Base-by-base conservation (phyloP, 2,888 invertebrate genomes). In the Scaptomyza caliginosa region DNA sequence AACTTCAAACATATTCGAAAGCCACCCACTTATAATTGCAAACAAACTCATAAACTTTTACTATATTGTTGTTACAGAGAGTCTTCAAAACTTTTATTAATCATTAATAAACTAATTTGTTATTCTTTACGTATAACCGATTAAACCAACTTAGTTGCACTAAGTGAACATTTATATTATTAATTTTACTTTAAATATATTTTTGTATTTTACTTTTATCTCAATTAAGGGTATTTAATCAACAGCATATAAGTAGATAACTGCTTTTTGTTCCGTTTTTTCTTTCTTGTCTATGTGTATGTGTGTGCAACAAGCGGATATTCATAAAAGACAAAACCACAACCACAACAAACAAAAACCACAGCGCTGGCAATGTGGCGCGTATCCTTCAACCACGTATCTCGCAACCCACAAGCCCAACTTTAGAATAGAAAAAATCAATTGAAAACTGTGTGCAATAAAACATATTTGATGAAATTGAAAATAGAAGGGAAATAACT, bases 261-360 rank as follows among this genome's bases (percentile, higher is more conserved):
- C 11, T 2, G 10, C 4, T n/a, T 0, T 21, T 39, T 13, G 30
- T 8, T 36, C 7, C 1, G n/a, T 4, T 2, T 30, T 32, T 32
- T 13, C 4, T 24, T 24, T 2, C 7, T 23, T 23, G 23, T 45
- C 17, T 30, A n/a, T 16, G 24, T 4, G 16, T n/a, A 1, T 26
- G 3, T 8, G 40, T 50, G 57, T 57, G 68, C 59, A 78, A 51
- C 67, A 60, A 56, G 59, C 65, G 28, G 42, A 34, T 54, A 30
- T 55, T 48, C 51, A 55, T 60, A 58, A 55, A 60, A 64, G 32
- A 40, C 58, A 56, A 64, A 71, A 51, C 77, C 86, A 38, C 84
- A 81, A 74, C 79, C 82, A 51, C 81, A 77, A 62, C 65, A 67
- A 69, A 57, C 56, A 65, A 42, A 42, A 82, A 63, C 86, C 86